A percentile compares a stretch with the other conserved stretches of the same genome.
These are phyloP conservation scores for Trigoniulus corallinus DNA, from an alignment of 1,140 invertebrate species.

Conservation along the genomic window DNA sequence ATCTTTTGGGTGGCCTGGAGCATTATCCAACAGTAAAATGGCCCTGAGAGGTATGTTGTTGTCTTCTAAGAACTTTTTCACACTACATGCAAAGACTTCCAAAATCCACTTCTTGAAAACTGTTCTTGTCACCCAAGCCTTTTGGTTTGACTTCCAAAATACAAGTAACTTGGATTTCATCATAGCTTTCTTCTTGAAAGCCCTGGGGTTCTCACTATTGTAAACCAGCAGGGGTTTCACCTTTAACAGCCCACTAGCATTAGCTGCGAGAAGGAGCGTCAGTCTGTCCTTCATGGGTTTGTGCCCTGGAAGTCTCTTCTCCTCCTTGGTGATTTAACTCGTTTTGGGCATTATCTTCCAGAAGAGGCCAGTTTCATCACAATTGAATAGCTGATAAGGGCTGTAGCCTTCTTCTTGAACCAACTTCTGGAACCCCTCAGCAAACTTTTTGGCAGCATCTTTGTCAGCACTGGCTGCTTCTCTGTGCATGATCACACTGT, in stretches of 20 bases:
- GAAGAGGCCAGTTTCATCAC: slow-evolving; percentile 9
- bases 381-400: slow-evolving; percentile 9
- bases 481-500: too few relatives aligned
- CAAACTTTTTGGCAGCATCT: neutral
- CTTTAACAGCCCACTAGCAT: slow-evolving; percentile 6
- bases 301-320: slow-evolving; percentile 4
- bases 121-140: too few relatives aligned
- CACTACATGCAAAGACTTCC: too few relatives aligned
- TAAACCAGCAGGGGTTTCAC: slow-evolving; percentile 8
- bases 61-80: too few relatives aligned
- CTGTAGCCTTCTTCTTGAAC: neutral
- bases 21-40: too few relatives aligned
- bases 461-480: neutral
- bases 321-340: slow-evolving; percentile 2
- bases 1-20: too few relatives aligned
- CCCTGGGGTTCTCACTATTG: slow-evolving; percentile 10
- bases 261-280: slow-evolving; percentile 7
- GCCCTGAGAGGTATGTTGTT: too few relatives aligned
- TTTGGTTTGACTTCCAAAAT: too few relatives aligned
- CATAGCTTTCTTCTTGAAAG: neutral
- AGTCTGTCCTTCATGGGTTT: slow-evolving; percentile 7
- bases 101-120: too few relatives aligned
- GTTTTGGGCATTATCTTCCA: slow-evolving; percentile 4
- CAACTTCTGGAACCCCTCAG: neutral
- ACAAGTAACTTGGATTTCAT: too few relatives aligned